Conservation (phyloP, 1,140 invertebrate species). For the Meloidogyne hapla region DNA sequence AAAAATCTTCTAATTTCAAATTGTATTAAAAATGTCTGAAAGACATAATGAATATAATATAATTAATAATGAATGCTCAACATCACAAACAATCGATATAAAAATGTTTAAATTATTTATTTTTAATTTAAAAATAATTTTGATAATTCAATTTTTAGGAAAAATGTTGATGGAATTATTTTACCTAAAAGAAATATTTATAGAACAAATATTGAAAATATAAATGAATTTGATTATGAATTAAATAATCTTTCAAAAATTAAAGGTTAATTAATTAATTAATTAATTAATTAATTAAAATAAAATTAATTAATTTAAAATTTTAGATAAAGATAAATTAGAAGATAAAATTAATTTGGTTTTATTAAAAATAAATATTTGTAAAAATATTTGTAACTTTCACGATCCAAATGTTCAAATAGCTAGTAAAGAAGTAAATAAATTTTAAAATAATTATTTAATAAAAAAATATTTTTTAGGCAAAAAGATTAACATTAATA, state of each 20-base stretch:
- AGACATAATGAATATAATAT: too few species aligned
- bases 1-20: too few species aligned
- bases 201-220: neutral
- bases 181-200: neutral
- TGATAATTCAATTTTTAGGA: neutral
- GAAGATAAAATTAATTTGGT: neutral
- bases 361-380: neutral
- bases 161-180: neutral
- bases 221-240: neutral
- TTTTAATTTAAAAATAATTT: neutral
- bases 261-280: neutral
- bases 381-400: conserved; percentile 6
- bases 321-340: neutral
- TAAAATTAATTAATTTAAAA: neutral
- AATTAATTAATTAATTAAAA: neutral
- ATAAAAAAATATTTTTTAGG: neutral
- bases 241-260: neutral
- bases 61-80: too few species aligned
- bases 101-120: neutral
- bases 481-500: neutral
- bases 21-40: too few species aligned
- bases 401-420: neutral
- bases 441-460: neutral
- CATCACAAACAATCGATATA: neutral
- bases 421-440: neutral